Base-by-base conservation (phyloP, 1,140 invertebrate species). In the Nymphalis io region DNA sequence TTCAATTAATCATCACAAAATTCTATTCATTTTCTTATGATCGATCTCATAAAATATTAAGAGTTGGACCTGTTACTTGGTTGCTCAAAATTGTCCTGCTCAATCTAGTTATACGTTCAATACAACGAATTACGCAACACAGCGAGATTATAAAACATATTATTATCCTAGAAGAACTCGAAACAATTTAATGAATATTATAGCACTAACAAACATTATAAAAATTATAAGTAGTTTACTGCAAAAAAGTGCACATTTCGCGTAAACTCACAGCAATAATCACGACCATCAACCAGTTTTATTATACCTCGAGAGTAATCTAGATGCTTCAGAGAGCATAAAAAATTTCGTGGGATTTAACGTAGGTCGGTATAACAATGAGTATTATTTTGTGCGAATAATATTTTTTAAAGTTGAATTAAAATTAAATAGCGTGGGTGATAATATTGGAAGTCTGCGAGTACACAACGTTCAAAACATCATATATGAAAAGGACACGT, bases 191-290 rank as follows among this genome's bases (percentile, higher is more conserved):
- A 83, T 80, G 81, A 72, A 73, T 78, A 75, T 78, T 80, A 78
- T 82, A 69, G 72, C 81, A 80, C 80, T 75, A 79, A 75, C 69
- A 78, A 72, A 78, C 68, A 60, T 72, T 63, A 44, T 64, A 69
- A 64, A 79, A 77, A 79, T 84, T 87, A 82, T 81, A 70, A 79
- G 81, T 82, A 87, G 79, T 75, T 78, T 70, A 73, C 60, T 87
- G 87, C 84, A 88, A 89, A 87, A 33, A 87, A 88, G 70, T 89
- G 87, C 86, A 88, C 82, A 83, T 76, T 82, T 86, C 80, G 79
- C 70, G 76, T 81, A 75, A 84, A 75, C 58, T 55, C 66, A 59
- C 60, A 73, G 75, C 76, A 78, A 68, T 83, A 68, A 81, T 76
- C 60, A 70, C 70, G 86, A 78, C 79, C 84, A 53, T 87, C 84